Percentiles rank a stretch among this genome's conserved stretches.
Conservation (phyloP, 2,797 vertebrate species). For the Myotis planiceps region DNA sequence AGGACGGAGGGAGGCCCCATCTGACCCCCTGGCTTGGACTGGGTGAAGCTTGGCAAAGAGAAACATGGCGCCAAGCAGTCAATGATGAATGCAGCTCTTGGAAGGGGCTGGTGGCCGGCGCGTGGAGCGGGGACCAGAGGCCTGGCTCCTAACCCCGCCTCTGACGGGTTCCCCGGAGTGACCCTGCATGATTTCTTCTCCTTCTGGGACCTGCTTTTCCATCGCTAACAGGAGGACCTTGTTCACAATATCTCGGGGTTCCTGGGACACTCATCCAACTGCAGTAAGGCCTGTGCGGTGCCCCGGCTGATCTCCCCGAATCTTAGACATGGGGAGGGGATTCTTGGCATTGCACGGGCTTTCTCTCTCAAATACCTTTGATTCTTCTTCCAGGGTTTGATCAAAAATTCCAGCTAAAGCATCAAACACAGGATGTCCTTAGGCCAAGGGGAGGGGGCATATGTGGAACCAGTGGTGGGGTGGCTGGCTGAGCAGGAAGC, state of each 20-base stretch:
- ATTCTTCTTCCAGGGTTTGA: not conserved
- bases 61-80: not conserved
- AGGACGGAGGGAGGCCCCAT: not conserved
- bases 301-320: not conserved
- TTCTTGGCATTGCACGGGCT: not conserved
- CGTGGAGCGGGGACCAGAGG: not conserved
- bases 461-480: not conserved
- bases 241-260: not conserved
- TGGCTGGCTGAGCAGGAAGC: not conserved
- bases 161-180: not conserved
- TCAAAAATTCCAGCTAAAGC: not conserved
- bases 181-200: not conserved
- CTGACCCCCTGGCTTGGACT: not conserved
- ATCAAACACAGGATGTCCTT: not conserved
- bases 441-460: not conserved
- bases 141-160: not conserved
- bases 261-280: rapidly evolving
- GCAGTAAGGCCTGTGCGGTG: not conserved
- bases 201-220: not conserved
- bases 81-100: not conserved
- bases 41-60: not conserved
- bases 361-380: not conserved
- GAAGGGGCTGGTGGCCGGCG: not conserved
- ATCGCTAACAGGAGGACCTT: not conserved
- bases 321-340: not conserved